Evolutionary conservation across 2,113 vertebrate species (phyloP).

Genomic region (Podocnemis expansa): DNA sequence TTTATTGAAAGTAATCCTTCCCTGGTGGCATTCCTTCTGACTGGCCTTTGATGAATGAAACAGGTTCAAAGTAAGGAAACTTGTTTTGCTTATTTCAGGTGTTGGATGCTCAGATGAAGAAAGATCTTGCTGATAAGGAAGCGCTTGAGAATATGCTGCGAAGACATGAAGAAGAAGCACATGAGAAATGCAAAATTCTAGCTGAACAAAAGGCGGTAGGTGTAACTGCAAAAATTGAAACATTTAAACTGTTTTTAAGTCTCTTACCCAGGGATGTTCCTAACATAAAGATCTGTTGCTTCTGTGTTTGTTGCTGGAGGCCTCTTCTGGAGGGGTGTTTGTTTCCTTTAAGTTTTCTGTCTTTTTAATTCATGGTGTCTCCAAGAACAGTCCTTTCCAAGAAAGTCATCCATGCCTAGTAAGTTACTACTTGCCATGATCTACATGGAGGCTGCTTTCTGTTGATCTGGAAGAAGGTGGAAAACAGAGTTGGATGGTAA

Average conservation of each 20-base stretch:
- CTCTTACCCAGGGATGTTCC: not conserved
- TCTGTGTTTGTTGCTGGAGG: conserved; percentile 4
- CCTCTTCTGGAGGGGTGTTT: not conserved
- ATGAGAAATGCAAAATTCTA: conserved; percentile 93
- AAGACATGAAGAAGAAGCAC: conserved; percentile 93
- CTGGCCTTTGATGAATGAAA: conserved; percentile 44
- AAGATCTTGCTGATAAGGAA: conserved; percentile 95
- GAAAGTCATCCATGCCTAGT: not conserved
- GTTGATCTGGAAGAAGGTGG: not conserved
- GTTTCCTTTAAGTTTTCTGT: not conserved
- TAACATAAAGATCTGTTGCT: conserved; percentile 30
- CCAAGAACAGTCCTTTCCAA: not conserved
- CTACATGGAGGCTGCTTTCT: not conserved
- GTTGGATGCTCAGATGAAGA: conserved; percentile 97
- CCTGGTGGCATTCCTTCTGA: conserved; percentile 51
- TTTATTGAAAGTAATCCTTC: not conserved
- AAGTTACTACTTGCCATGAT: not conserved
- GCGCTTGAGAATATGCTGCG: conserved; percentile 91
- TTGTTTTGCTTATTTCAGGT: conserved; percentile 80
- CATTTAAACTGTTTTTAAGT: not conserved
- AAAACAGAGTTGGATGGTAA: not conserved
- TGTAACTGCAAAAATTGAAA: conserved; percentile 15
- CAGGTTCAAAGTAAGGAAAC: conserved; percentile 30
- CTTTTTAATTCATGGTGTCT: not conserved
- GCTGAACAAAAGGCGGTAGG: conserved; percentile 96